phyloP scores from a whole-genome alignment of 2,797 vertebrate species.

The Malacoctenus gilli region DNA sequence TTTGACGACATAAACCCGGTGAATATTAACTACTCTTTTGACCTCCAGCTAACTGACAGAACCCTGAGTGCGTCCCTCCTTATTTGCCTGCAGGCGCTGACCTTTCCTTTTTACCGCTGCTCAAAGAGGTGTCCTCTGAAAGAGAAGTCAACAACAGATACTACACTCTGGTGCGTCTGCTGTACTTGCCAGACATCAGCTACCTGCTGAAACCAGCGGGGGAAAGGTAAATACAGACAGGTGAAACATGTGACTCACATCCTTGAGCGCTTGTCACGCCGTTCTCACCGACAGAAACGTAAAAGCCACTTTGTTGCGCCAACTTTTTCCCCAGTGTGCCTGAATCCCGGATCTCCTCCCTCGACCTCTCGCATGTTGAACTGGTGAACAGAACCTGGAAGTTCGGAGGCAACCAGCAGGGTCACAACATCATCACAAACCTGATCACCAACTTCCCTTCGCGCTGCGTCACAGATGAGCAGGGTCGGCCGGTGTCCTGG shows the following conservation, averaged over 20 bases:
- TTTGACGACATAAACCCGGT: too few relatives aligned
- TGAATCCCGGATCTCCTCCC: constrained; percentile 62
- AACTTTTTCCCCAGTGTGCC: constrained; percentile 63
- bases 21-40: too few relatives aligned
- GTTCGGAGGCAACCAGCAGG: constrained; percentile 61
- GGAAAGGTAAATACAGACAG: constrained; percentile 46
- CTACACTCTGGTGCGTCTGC: constrained; percentile 32
- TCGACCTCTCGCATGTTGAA: constrained; percentile 59
- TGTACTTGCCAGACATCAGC: constrained; percentile 62
- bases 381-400: constrained; percentile 77
- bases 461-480: constrained; percentile 63
- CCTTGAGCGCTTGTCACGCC: too few relatives aligned
- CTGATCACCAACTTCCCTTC: constrained; percentile 64
- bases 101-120: constrained; percentile 28
- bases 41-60: neutral
- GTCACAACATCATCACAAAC: constrained; percentile 40
- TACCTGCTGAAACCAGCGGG: constrained; percentile 33
- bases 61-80: neutral
- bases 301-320: too few relatives aligned
- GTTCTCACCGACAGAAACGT: too few relatives aligned
- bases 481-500: constrained; percentile 69
- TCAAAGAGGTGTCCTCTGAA: constrained; percentile 55
- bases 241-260: neutral
- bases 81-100: constrained; percentile 59
- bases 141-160: constrained; percentile 32